Percentiles rank a stretch among this genome's conserved stretches.
Evolutionary conservation across 2,888 invertebrate genomes (phyloP).

Genomic region (Torymus texanus): DNA sequence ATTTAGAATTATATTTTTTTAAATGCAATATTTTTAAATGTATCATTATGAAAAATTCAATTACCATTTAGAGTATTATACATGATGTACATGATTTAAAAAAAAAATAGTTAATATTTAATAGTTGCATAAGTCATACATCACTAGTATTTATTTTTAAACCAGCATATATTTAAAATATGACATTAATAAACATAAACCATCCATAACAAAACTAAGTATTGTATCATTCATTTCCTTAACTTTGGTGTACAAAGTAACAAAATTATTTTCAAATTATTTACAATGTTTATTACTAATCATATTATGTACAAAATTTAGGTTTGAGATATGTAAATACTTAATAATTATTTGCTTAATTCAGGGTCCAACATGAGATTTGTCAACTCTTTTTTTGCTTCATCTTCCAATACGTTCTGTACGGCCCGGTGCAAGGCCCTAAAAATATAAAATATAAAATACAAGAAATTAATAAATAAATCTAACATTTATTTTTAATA

Average conservation of each 20-base stretch:
- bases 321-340: not conserved
- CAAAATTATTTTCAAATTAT: conserved; percentile 2
- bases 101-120: not conserved
- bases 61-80: conserved; percentile 28
- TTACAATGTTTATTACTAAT: conserved; percentile 20
- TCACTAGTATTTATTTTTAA: conserved; percentile 33
- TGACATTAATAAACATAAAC: conserved; percentile 13
- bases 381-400: too few relatives aligned
- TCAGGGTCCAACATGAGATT: too few relatives aligned
- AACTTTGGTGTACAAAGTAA: not conserved
- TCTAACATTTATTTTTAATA: too few relatives aligned
- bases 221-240: not conserved
- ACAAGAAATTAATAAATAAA: too few relatives aligned
- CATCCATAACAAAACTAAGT: conserved; percentile 12
- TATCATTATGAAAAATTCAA: conserved; percentile 16
- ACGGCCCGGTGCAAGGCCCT: too few relatives aligned
- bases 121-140: not conserved
- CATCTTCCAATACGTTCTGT: too few relatives aligned
- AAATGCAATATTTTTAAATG: not conserved
- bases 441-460: too few relatives aligned
- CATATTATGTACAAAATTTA: not conserved
- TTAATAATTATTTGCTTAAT: not conserved
- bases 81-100: conserved; percentile 20
- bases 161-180: conserved; percentile 19
- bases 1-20: conserved; percentile 11